A percentile compares a stretch with the other conserved stretches of the same genome.
These are phyloP conservation scores for Piezodorus guildinii DNA, from an alignment of 1,140 invertebrate species.

Conservation along the genomic window DNA sequence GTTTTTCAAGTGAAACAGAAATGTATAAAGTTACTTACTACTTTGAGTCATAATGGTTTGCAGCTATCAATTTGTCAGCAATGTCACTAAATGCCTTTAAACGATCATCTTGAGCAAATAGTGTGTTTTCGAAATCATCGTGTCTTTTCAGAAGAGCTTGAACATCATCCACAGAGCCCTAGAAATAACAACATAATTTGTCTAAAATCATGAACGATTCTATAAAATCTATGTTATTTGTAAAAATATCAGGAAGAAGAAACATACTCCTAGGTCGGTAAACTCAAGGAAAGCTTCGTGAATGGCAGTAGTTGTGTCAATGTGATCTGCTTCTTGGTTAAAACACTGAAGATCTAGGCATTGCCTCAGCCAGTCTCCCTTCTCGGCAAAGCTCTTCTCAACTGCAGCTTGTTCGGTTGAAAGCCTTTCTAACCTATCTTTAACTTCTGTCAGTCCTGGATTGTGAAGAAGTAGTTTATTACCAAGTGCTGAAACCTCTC, in stretches of 20 bases:
- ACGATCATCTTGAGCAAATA: slow-evolving; percentile 87
- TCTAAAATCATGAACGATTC: too few relatives aligned
- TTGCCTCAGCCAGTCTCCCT: slow-evolving; percentile 71
- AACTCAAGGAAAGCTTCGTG: slow-evolving; percentile 90
- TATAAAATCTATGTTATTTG: too few relatives aligned
- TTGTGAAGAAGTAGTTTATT: slow-evolving; percentile 58
- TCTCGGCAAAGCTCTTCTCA: slow-evolving; percentile 63
- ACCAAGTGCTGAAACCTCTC: slow-evolving; percentile 65
- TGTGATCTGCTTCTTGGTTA: slow-evolving; percentile 92
- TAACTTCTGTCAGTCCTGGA: slow-evolving; percentile 52
- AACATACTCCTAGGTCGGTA: slow-evolving; percentile 69
- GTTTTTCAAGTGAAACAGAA: too few relatives aligned
- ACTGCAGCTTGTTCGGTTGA: slow-evolving; percentile 65
- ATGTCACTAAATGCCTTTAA: slow-evolving; percentile 74
- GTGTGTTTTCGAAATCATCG: slow-evolving; percentile 85
- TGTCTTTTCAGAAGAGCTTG: slow-evolving; percentile 88
- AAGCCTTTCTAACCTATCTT: slow-evolving; percentile 59
- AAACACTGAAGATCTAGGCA: slow-evolving; percentile 80
- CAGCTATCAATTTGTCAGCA: slow-evolving; percentile 70
- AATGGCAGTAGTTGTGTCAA: slow-evolving; percentile 86
- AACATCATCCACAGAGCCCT: slow-evolving; percentile 87
- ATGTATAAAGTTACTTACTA: slow-evolving; percentile 45
- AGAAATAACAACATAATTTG: slow-evolving; percentile 20
- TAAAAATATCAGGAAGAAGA: too few relatives aligned
- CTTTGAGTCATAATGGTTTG: slow-evolving; percentile 74